Evolutionary conservation across 2,113 vertebrate species (phyloP), one percentile per base, ranked within the genome.

Genomic region (Benitochromis conjunctus): DNA sequence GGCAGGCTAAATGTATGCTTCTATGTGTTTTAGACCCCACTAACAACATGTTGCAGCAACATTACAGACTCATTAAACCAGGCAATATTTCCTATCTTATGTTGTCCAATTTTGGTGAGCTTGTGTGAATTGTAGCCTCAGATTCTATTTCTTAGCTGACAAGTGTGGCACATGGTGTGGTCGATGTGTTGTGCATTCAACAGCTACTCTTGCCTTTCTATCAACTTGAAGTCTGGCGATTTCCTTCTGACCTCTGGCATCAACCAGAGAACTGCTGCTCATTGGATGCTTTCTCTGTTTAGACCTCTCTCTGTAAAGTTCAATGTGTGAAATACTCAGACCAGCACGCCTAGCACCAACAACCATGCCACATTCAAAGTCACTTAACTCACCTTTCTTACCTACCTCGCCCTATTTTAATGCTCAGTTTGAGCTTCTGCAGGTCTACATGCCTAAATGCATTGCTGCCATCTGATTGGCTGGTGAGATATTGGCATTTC

Each of bases 1-100:
- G 2, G 64, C 38, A 71, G 13, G 21, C 10, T 26, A 0, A 0
- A 71, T 48, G 18, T 26, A 26, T 26, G 14, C 21, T 71, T 26
- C 46, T 26, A 26, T 46, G 66, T 26, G 5, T 16, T 26, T 0
- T 4, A 43, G 64, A 4, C 7, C 36, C n/a, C n/a, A 69, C 12
- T 43, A 24, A 43, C n/a, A 0, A 21, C 43, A 43, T 24, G 38
- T 69, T 41, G n/a, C 38, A 71, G 64, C 13, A 71, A 38, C 0
- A 66, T 38, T 66, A 38, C 12, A 38, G 6, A 66, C 38, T 0
- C 6, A 38, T 64, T 36, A 64, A 43, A 46, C 38, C 14, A 18
- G 24, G 2, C 21, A 46, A 0, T 71, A 46, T 26, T 71, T 16
- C 8, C 5, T 26, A 26, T 71, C 21, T 71, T 26, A 16, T 26